phyloP scores from a whole-genome alignment of 1,140 invertebrate genomes.

The Drosophila burlai region DNA sequence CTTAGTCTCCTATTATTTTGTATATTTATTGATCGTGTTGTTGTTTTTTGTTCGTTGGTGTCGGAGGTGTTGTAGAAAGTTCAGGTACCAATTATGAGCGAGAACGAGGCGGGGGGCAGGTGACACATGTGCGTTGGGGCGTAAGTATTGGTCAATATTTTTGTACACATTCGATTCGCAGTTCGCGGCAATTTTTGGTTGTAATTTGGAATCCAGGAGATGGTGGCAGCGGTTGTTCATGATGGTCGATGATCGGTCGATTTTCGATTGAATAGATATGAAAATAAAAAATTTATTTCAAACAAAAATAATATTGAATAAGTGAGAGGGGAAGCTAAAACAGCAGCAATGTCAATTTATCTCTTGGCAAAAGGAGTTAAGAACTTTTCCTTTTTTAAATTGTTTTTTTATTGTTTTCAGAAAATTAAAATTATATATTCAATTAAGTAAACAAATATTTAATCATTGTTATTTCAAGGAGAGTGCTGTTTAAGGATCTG shows the following conservation, averaged over 20 bases:
- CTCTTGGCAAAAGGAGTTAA: too few relatives aligned
- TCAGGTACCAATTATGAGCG: conserved; percentile 33
- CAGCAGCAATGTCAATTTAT: conserved; percentile 23
- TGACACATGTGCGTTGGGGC: conserved; percentile 69
- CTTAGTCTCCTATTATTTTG: conserved; percentile 85
- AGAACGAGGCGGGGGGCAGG: conserved; percentile 54
- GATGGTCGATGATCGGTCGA: conserved; percentile 39
- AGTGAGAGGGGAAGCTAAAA: conserved; percentile 2
- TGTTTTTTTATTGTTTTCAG: too few relatives aligned
- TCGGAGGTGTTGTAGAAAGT: conserved; percentile 69
- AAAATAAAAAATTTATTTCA: conserved; percentile 38
- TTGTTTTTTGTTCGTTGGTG: conserved; percentile 4
- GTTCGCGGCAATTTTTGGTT: conserved; percentile 50
- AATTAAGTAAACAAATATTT: too few relatives aligned
- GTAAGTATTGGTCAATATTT: conserved; percentile 56
- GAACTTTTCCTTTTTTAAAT: too few relatives aligned
- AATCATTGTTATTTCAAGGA: too few relatives aligned
- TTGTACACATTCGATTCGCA: conserved; percentile 52
- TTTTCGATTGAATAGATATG: conserved; percentile 38
- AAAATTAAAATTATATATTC: too few relatives aligned
- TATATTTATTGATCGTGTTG: conserved; percentile 42
- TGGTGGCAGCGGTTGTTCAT: conserved; percentile 45
- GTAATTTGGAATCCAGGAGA: conserved; percentile 53
- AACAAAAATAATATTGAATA: conserved; percentile 26
- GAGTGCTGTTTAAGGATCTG: too few relatives aligned